These are phyloP conservation scores for Archivesica marissinica DNA, from an alignment of 1,140 invertebrate genomes.

Conservation along the genomic window DNA sequence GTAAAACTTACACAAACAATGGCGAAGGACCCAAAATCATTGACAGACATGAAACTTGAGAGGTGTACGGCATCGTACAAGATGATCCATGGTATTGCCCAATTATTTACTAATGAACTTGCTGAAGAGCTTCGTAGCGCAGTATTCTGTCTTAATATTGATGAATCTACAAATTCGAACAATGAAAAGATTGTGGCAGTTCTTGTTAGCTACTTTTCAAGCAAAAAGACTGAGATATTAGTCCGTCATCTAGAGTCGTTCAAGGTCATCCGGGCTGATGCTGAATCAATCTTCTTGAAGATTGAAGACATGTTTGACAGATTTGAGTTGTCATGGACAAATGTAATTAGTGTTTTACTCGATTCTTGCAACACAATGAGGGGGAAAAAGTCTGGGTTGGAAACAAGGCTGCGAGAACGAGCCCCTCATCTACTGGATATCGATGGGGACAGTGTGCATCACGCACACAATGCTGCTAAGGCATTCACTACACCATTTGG, in stretches of 20 bases:
- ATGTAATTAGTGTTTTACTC: constrained; percentile 51
- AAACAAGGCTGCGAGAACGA: constrained; percentile 26
- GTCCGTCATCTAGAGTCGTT: constrained; percentile 31
- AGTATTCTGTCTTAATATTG: constrained; percentile 57
- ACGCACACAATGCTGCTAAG: constrained; percentile 50
- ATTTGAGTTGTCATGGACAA: constrained; percentile 39
- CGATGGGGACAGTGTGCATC: constrained; percentile 52
- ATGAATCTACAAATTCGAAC: constrained; percentile 61
- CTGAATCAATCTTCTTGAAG: neutral
- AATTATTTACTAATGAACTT: constrained; percentile 13
- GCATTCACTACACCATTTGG: constrained; percentile 57
- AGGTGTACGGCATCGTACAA: constrained; percentile 33
- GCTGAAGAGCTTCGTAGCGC: constrained; percentile 51
- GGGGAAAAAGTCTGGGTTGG: constrained; percentile 24
- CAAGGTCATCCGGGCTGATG: constrained; percentile 36
- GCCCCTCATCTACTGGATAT: constrained; percentile 51
- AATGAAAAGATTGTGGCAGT: constrained; percentile 61
- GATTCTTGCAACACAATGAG: constrained; percentile 58
- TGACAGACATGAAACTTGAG: constrained; percentile 27
- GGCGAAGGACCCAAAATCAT: constrained; percentile 14
- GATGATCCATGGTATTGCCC: constrained; percentile 41
- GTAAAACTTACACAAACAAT: constrained; percentile 33
- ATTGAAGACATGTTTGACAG: constrained; percentile 26
- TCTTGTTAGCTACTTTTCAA: constrained; percentile 55
- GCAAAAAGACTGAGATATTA: neutral